phyloP scores from a whole-genome alignment of 2,888 invertebrate species.

The Lithodes maja region DNA sequence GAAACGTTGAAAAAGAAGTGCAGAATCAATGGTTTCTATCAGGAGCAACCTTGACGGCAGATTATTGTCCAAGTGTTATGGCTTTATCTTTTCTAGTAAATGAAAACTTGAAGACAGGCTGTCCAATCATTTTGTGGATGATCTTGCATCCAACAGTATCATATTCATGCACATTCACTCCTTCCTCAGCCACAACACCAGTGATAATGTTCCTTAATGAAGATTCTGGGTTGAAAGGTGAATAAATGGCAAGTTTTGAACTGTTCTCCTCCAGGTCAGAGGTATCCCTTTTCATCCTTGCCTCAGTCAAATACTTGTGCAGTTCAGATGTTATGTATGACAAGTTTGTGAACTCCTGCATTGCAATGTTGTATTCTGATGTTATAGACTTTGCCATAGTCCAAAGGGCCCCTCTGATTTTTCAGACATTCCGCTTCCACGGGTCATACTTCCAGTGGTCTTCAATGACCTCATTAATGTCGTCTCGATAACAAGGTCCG shows the following conservation, averaged over 20 bases:
- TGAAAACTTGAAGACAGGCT: background rate
- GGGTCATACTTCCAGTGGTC: conserved; percentile 2
- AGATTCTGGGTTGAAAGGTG: background rate
- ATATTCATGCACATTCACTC: conserved; percentile 9
- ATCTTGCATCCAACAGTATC: conserved; percentile 3
- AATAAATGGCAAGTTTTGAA: conserved; percentile 12
- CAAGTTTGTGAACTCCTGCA: conserved; percentile 27
- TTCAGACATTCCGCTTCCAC: conserved; percentile 23
- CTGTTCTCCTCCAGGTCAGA: conserved; percentile 17
- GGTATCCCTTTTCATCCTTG: conserved; percentile 23
- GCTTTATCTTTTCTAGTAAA: background rate
- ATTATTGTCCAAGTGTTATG: background rate
- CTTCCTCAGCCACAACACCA: conserved; percentile 5
- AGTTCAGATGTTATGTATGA: conserved; percentile 15
- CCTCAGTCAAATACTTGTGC: conserved; percentile 12
- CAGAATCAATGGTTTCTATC: conserved; percentile 19
- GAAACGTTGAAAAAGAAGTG: conserved; percentile 9
- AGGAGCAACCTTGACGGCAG: background rate
- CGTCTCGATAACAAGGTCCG: background rate
- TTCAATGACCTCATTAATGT: conserved; percentile 20
- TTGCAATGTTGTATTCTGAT: conserved; percentile 28
- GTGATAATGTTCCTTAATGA: background rate
- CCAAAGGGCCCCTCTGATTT: conserved; percentile 9
- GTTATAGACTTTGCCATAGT: conserved; percentile 10
- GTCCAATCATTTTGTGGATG: conserved; percentile 4